Conservation (phyloP, 2,113 vertebrate species). For the Oryctolagus cuniculus region mOryCun1.1 NC_091441.1:42367001-42367500, state of each 20-base stretch:
- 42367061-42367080: too few species aligned
- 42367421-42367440: background rate
- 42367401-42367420: background rate
- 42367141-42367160: background rate
- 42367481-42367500: background rate
- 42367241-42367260: background rate
- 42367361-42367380: background rate
- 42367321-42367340: slow-evolving; percentile 11
- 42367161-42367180: background rate
- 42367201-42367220: background rate
- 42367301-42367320: background rate
- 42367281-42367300: background rate
- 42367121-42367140: too few species aligned
- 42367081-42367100: too few species aligned
- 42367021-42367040: too few species aligned
- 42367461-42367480: background rate
- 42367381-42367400: background rate
- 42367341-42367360: background rate
- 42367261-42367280: background rate
- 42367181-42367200: background rate
- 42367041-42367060: too few species aligned
- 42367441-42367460: background rate
- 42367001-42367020: too few species aligned
- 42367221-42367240: background rate
- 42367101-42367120: too few species aligned